phyloP scores from a whole-genome alignment of 2,797 vertebrate genomes.

The Manis javanica region DNA sequence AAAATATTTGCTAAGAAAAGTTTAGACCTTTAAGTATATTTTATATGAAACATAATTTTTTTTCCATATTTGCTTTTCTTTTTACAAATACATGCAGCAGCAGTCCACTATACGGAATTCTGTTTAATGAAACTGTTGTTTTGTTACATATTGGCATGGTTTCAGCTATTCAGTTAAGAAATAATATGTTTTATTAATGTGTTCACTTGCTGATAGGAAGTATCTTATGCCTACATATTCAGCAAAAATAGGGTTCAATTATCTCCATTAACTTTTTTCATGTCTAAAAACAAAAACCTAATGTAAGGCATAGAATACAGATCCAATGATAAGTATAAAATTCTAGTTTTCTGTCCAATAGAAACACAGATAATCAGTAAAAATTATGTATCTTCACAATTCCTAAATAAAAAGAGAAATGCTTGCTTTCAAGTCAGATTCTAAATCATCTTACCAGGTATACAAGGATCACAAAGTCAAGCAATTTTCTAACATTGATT shows the following conservation, averaged over 20 bases:
- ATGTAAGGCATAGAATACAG: not conserved
- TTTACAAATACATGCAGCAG: not conserved
- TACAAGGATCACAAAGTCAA: constrained; percentile 4
- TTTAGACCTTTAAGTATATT: not conserved
- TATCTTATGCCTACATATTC: constrained; percentile 52
- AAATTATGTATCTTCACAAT: not conserved
- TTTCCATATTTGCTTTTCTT: not conserved
- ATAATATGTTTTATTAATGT: constrained; percentile 69
- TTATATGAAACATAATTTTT: not conserved
- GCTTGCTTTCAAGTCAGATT: not conserved
- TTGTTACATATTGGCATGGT: not conserved
- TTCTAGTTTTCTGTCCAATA: constrained; percentile 9
- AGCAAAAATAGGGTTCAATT: constrained; percentile 61
- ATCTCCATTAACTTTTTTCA: constrained; percentile 46
- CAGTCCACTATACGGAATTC: not conserved
- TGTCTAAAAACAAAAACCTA: constrained; percentile 58
- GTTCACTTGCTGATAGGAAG: constrained; percentile 47
- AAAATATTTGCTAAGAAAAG: not conserved
- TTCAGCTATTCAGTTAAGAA: constrained; percentile 74
- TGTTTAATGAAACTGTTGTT: constrained; percentile 29
- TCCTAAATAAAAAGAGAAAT: not conserved
- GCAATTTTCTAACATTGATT: not conserved
- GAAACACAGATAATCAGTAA: constrained; percentile 1
- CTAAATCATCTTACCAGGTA: not conserved
- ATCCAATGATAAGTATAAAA: constrained; percentile 51